A percentile compares a stretch with the other conserved stretches of the same genome.
These are phyloP conservation scores for Pitta sordida DNA, from an alignment of 2,113 vertebrate species.

Conservation along the genomic window DNA sequence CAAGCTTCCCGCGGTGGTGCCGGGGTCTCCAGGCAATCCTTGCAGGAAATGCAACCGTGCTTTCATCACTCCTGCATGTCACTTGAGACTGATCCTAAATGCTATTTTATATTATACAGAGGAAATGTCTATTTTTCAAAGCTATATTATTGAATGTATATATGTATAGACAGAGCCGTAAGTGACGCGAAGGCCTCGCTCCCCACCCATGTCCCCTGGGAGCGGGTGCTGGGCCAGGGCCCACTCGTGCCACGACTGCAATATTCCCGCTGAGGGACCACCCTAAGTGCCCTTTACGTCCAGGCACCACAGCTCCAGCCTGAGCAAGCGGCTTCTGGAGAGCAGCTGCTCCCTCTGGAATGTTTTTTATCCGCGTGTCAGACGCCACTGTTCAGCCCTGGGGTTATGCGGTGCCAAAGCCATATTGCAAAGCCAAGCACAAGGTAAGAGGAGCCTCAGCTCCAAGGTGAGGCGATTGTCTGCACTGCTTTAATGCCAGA, in stretches of 20 bases:
- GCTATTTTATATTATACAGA: conserved; percentile 61
- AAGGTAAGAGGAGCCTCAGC: background rate
- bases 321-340: background rate
- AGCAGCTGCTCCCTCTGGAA: background rate
- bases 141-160: conserved; percentile 65
- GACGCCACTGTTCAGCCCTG: background rate
- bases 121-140: conserved; percentile 68
- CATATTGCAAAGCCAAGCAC: conserved; percentile 23
- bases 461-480: background rate
- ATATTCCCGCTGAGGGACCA: background rate
- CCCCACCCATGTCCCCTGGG: background rate
- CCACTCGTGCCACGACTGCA: conserved; percentile 3
- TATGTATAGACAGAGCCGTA: conserved; percentile 53
- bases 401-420: background rate
- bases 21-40: background rate
- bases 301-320: background rate
- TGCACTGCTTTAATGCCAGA: background rate
- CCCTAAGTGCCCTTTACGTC: background rate
- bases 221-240: background rate
- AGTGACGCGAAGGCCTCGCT: background rate
- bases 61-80: conserved; percentile 14
- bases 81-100: conserved; percentile 41
- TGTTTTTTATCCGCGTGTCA: too few relatives aligned
- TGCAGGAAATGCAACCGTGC: background rate
- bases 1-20: background rate